Evolutionary conservation across 2,797 vertebrate genomes (phyloP), one percentile per base, ranked within the genome.

Genomic region (Leucoraja ocellata): DNA sequence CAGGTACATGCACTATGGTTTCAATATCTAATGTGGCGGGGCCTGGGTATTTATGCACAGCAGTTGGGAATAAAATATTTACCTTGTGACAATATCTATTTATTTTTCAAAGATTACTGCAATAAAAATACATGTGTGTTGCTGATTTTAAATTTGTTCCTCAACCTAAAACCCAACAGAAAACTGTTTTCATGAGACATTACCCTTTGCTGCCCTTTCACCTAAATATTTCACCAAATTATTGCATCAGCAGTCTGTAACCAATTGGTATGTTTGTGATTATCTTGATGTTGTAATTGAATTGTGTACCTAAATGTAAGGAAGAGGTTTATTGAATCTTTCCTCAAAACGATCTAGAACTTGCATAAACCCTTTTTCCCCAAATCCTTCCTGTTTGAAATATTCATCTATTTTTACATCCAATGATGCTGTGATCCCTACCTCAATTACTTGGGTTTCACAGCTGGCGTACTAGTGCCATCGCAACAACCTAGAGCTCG

Each of bases 1-100:
- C 97, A 96, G 1, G 98, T 99, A 95, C 96, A 96, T 96, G 10
- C 63, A 68, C 16, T 86, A 28, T 65, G n/a, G 23, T 68, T n/a
- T 23, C n/a, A 88, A 36, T 88, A 18, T 88, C 65, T 61, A 16
- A 18, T 36, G n/a, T 88, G 16, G 58, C 14, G 61, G 8, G 32
- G 36, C 14, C 14, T 36, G n/a, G n/a, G 14, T 32, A 88, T 32
- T 16, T 65, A 36, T 21, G 32, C 25, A 61, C 63, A 36, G 58
- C 39, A 54, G 79, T 18, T 2, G 36, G 8, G 21, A 81, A 81
- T 81, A 8, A 1, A 81, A 54, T 58, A 25, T 84, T 58, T 25
- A 84, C 9, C 54, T 46, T 46, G 54, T 68, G 8, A 32, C n/a
- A 7, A n/a, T 65, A 36, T 18, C n/a, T 4, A 32, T 65, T 65